Percentiles rank a stretch among this genome's conserved stretches.
These are phyloP conservation scores for Perithous albicinctus DNA, from an alignment of 2,888 invertebrate species.

Conservation along the genomic window DNA sequence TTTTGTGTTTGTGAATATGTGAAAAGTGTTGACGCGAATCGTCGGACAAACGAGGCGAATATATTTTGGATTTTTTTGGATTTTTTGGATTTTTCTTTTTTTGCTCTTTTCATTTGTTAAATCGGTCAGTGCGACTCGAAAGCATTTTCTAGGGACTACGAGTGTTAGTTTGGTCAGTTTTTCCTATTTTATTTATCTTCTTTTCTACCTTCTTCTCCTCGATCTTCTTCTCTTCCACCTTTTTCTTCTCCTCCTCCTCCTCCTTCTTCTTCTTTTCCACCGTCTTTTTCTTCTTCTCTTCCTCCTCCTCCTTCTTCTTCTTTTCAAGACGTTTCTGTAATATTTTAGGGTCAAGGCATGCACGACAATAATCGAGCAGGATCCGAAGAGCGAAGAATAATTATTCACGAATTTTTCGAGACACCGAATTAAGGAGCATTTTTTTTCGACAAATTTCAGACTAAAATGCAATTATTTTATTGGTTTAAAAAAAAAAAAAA, in stretches of 20 bases:
- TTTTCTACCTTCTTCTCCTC: slow-evolving; percentile 70
- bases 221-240: slow-evolving; percentile 76
- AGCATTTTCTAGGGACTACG: slow-evolving; percentile 61
- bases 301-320: slow-evolving; percentile 80
- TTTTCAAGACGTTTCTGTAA: slow-evolving; percentile 83
- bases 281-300: slow-evolving; percentile 81
- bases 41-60: slow-evolving; percentile 20
- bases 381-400: neutral
- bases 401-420: slow-evolving; percentile 6
- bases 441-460: too few species aligned
- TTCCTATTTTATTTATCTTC: slow-evolving; percentile 65
- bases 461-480: too few species aligned
- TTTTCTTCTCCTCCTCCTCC: slow-evolving; percentile 78
- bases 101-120: slow-evolving; percentile 76
- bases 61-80: slow-evolving; percentile 76
- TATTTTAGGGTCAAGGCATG: slow-evolving; percentile 73
- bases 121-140: slow-evolving; percentile 62
- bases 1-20: neutral
- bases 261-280: slow-evolving; percentile 84
- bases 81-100: too few species aligned
- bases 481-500: too few species aligned
- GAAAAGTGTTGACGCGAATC: slow-evolving; percentile 7
- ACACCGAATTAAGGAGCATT: slow-evolving; percentile 9
- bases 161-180: slow-evolving; percentile 56
- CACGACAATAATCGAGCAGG: slow-evolving; percentile 61